phyloP scores from a whole-genome alignment of 2,888 invertebrate species.

The Cheilosia variabilis region DNA sequence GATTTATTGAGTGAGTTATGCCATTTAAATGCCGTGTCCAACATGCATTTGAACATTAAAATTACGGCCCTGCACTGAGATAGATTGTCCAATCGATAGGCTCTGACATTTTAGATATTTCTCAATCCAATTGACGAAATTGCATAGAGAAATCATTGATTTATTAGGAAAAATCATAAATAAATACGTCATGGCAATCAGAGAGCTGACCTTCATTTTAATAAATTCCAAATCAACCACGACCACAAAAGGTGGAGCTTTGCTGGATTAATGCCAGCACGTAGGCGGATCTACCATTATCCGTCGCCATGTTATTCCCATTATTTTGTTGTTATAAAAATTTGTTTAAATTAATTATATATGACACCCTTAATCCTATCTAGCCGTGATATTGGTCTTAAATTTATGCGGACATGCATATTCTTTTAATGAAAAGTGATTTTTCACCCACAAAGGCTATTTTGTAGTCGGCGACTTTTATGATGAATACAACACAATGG shows the following conservation, averaged over 20 bases:
- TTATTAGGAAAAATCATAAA: conserved; percentile 55
- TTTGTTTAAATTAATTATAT: conserved; percentile 54
- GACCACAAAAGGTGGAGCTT: conserved; percentile 69
- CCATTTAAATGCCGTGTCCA: conserved; percentile 71
- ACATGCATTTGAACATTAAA: conserved; percentile 68
- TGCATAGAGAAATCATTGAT: conserved; percentile 51
- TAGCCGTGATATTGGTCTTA: conserved; percentile 64
- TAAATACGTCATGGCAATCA: conserved; percentile 43
- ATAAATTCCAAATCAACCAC: conserved; percentile 59
- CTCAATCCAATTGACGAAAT: conserved; percentile 71
- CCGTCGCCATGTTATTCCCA: conserved; percentile 56
- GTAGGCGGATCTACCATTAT: conserved; percentile 71
- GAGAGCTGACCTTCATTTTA: conserved; percentile 55
- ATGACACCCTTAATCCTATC: conserved; percentile 67
- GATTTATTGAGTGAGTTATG: conserved; percentile 74
- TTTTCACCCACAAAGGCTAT: not conserved
- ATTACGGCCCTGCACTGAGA: conserved; percentile 53
- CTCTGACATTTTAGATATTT: conserved; percentile 65
- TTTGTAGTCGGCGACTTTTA: not conserved
- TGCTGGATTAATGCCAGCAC: conserved; percentile 71
- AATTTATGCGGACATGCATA: conserved; percentile 36
- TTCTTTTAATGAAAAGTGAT: conserved; percentile 37
- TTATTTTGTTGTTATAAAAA: conserved; percentile 18
- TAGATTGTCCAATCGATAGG: conserved; percentile 55
- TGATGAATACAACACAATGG: not conserved